These are phyloP conservation scores for human DNA, from an alignment of 2,113 vertebrate genomes.

Conservation along the genomic window DNA sequence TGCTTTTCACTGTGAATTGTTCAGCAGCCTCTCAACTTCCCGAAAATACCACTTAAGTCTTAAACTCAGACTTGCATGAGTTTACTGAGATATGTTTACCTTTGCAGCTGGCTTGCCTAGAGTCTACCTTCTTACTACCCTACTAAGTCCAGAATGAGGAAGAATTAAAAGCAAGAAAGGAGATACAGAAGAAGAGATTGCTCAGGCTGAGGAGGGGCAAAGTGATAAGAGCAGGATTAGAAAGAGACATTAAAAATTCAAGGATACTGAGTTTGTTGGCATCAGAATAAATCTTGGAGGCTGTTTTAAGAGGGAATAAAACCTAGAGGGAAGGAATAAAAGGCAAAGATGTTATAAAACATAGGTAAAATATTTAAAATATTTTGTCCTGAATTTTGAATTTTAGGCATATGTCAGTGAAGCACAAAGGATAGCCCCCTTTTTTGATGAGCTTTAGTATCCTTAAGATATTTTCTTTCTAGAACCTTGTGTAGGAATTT, in stretches of 20 bases:
- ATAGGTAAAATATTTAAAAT: background rate
- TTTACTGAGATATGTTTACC: conserved; percentile 14
- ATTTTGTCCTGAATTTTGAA: background rate
- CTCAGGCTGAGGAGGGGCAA: background rate
- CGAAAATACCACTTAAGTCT: background rate
- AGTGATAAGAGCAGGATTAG: background rate
- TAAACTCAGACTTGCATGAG: background rate
- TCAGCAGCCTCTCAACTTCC: background rate
- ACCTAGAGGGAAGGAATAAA: background rate
- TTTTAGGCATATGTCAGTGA: background rate
- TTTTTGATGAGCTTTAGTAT: background rate
- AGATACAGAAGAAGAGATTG: background rate
- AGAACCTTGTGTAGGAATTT: conserved; percentile 4
- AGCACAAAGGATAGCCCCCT: background rate
- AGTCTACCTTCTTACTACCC: background rate
- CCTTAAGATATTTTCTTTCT: background rate
- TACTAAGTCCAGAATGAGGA: background rate
- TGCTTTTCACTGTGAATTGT: background rate
- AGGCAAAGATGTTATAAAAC: background rate
- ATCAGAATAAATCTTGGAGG: background rate
- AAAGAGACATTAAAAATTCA: background rate
- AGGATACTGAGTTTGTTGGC: background rate
- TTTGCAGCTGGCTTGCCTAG: background rate
- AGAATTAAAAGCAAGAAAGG: conserved; percentile 43
- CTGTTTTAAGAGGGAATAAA: background rate